Conservation (phyloP, 2,797 vertebrate species). For the Phataginus tricuspis region DNA sequence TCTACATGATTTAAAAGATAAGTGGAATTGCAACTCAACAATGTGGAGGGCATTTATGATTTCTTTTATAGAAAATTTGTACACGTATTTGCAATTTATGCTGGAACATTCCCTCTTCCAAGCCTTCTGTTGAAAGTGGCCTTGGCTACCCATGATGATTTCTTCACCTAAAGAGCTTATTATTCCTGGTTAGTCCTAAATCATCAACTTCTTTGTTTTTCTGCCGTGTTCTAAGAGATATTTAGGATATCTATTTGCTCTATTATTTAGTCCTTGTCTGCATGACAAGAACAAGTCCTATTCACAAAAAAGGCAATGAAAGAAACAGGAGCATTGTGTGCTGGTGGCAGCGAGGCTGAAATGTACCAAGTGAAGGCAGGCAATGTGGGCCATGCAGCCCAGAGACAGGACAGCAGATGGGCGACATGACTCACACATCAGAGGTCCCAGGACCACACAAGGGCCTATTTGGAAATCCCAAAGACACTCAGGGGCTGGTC, state of each 20-base stretch:
- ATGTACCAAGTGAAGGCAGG: background rate
- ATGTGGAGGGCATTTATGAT: background rate
- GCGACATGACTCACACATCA: fast-evolving
- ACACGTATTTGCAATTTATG: background rate
- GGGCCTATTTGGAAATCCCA: background rate
- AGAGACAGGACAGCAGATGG: background rate
- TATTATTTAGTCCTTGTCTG: background rate
- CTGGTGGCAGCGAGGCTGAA: background rate
- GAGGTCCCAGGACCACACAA: background rate
- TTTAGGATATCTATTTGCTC: background rate
- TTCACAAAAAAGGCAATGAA: background rate
- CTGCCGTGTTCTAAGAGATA: background rate
- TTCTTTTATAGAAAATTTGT: background rate
- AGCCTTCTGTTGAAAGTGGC: background rate
- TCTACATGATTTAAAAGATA: background rate
- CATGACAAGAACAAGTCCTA: background rate
- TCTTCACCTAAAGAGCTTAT: background rate
- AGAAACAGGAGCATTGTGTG: background rate
- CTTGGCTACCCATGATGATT: background rate
- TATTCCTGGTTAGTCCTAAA: background rate
- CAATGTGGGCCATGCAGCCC: background rate
- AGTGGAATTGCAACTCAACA: background rate
- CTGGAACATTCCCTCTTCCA: background rate
- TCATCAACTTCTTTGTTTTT: background rate
- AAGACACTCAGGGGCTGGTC: background rate